A percentile compares a stretch with the other conserved stretches of the same genome.
These are phyloP conservation scores for Hylia prasina DNA, from an alignment of 2,113 vertebrate genomes.

Conservation along the genomic window DNA sequence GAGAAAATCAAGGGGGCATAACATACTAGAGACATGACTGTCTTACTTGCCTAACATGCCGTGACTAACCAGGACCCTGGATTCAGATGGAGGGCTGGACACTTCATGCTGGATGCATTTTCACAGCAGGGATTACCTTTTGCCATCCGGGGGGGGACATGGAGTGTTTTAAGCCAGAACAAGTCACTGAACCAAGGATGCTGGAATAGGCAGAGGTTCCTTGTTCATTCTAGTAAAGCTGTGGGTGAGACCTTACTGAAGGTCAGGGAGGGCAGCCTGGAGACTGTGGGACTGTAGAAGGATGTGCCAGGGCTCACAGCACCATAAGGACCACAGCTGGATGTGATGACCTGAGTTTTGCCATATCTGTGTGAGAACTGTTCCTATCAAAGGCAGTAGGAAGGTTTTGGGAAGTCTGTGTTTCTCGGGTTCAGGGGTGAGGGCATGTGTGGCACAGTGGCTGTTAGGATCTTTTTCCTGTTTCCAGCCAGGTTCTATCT, in stretches of 20 bases:
- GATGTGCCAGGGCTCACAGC: not conserved
- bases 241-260: not conserved
- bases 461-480: not conserved
- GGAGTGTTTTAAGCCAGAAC: not conserved
- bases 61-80: conserved; percentile 40
- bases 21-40: conserved; percentile 37
- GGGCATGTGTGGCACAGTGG: not conserved
- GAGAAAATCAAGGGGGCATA: not conserved
- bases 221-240: not conserved
- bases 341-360: not conserved
- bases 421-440: not conserved
- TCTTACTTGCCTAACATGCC: conserved; percentile 33
- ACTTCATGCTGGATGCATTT: not conserved
- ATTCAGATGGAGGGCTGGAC: not conserved
- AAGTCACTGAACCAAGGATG: conserved; percentile 36
- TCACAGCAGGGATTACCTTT: conserved; percentile 13
- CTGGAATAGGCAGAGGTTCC: conserved; percentile 52
- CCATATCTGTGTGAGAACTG: not conserved
- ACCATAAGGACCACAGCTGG: not conserved
- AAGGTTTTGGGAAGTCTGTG: not conserved
- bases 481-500: not conserved
- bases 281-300: not conserved
- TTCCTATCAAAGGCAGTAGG: not conserved
- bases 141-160: not conserved
- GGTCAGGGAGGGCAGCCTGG: not conserved